Conservation (phyloP, 2,888 invertebrate genomes). For the Diploptera punctata region DNA sequence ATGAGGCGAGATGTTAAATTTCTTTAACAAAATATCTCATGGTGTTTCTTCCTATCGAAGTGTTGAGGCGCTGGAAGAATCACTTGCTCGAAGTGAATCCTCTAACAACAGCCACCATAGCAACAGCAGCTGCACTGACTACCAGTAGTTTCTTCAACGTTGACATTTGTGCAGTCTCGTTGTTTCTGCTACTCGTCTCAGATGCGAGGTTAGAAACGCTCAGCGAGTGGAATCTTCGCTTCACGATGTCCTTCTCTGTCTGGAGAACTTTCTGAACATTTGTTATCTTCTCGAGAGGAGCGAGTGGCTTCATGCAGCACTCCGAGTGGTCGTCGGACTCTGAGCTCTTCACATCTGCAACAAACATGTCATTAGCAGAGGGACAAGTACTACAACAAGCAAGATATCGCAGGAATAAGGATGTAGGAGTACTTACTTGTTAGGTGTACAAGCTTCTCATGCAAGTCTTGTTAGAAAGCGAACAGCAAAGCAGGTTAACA, state of each 20-base stretch:
- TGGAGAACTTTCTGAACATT: not conserved
- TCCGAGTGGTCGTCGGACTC: slow-evolving; percentile 22
- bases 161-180: not conserved
- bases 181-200: not conserved
- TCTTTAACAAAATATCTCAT: no score
- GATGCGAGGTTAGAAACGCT: slow-evolving; percentile 8
- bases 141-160: slow-evolving; percentile 14
- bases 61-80: no score
- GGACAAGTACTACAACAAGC: no score
- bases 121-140: slow-evolving; percentile 11
- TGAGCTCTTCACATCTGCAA: not conserved
- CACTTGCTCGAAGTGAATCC: not conserved
- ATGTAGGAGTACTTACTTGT: no score
- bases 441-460: no score
- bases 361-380: no score
- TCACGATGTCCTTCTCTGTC: not conserved
- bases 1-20: no score
- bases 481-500: no score
- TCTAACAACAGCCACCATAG: not conserved
- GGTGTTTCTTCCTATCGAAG: no score
- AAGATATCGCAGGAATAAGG: no score
- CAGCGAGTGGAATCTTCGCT: slow-evolving; percentile 14
- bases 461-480: no score
- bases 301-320: slow-evolving; percentile 21
- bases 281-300: not conserved